phyloP scores from a whole-genome alignment of 2,113 vertebrate species.

The Syrrhaptes paradoxus region DNA sequence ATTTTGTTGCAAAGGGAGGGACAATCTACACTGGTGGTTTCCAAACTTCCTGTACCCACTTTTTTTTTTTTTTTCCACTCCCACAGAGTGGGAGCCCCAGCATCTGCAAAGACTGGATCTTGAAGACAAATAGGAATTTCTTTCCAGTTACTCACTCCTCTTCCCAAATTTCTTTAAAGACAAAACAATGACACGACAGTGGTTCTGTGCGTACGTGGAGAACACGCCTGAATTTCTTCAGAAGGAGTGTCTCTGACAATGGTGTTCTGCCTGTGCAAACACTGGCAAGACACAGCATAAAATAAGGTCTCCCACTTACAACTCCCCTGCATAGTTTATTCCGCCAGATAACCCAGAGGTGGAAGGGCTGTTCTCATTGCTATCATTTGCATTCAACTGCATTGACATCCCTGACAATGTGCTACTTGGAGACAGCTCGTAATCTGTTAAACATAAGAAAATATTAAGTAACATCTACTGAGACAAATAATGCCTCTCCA shows the following conservation, averaged over 20 bases:
- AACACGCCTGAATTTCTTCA: background rate
- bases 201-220: background rate
- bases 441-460: slow-evolving; percentile 25
- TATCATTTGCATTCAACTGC: background rate
- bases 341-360: background rate
- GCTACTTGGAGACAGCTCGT: slow-evolving; percentile 25
- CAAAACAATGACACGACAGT: background rate
- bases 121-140: background rate
- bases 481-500: background rate
- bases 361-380: slow-evolving; percentile 4
- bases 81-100: background rate
- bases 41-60: background rate
- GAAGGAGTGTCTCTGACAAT: background rate
- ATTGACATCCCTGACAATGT: background rate
- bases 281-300: background rate
- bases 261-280: background rate
- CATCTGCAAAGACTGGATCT: background rate
- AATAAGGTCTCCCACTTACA: background rate
- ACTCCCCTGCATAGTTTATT: background rate
- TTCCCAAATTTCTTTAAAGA: background rate
- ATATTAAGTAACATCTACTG: slow-evolving; percentile 20
- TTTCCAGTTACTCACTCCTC: background rate
- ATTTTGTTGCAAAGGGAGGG: background rate
- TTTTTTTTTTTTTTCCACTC: background rate
- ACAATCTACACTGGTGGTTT: background rate